phyloP scores from a whole-genome alignment of 1,140 invertebrate species.

The Bombus superbus region DNA sequence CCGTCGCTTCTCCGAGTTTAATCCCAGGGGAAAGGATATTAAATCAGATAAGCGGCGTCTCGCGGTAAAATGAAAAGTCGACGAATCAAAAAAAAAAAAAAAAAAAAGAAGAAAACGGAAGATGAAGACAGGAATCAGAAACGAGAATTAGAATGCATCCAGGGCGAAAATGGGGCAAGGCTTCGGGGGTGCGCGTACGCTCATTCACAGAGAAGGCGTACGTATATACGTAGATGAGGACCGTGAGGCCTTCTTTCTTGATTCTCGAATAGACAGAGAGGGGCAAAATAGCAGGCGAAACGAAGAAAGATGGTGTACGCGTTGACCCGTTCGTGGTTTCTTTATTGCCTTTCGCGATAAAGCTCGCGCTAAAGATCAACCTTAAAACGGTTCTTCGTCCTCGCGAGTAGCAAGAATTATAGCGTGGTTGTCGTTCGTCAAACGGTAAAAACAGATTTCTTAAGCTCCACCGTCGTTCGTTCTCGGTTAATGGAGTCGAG shows the following conservation, averaged over 20 bases:
- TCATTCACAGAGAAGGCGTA: neutral
- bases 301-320: neutral
- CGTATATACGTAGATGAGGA: neutral
- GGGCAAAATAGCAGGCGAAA: neutral
- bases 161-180: constrained; percentile 32
- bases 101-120: neutral
- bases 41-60: constrained; percentile 33
- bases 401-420: neutral
- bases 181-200: neutral
- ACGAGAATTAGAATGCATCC: constrained; percentile 37
- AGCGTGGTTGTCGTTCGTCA: neutral
- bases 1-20: neutral
- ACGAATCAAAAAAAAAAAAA: constrained; percentile 3
- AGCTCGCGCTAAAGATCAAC: neutral
- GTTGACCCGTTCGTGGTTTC: constrained; percentile 15
- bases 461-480: too few relatives aligned
- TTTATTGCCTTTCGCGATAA: constrained; percentile 14
- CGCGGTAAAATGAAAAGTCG: constrained; percentile 6
- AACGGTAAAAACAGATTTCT: neutral
- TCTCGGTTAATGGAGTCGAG: too few relatives aligned
- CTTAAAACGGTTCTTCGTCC: neutral
- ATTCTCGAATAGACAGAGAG: neutral
- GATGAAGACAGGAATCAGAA: constrained; percentile 14
- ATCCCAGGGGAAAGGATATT: constrained; percentile 16
- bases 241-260: neutral